Base-by-base conservation (phyloP, 2,113 vertebrate genomes). In the Caretta caretta region DNA sequence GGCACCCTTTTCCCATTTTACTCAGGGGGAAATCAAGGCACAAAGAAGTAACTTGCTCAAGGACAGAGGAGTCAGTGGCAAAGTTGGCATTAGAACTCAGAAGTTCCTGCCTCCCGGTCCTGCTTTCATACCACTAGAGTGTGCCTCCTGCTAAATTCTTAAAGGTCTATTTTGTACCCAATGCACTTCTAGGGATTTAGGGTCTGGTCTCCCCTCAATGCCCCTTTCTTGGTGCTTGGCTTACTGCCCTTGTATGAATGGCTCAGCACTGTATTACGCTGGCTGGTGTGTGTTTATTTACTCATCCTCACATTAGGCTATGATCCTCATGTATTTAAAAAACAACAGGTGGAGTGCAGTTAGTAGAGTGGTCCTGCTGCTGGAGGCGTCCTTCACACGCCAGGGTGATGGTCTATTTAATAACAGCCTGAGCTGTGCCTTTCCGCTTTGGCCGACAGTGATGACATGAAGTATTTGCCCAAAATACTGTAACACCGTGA, bases 291-390 rank as follows among this genome's bases (percentile, higher is more conserved):
- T 76, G 42, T 42, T 22, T 75, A 76, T 83, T 46, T 19, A 0
- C 1, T 54, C 3, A 0, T 14, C 5, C 69, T 80, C 6, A 1
- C 0, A 1, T 20, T 5, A 19, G 57, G 46, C 3, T 3, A 48
- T 31, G 62, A 6, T 6, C 86, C 2, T 5, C 6, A 3, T 2
- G 53, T 27, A 0, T 46, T 1, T 0, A 9, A 10, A 35, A 54
- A 19, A 1, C 1, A 38, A 1, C 46, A 54, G 83, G 80, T n/a
- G 83, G 50, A 46, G 29, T 65, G 57, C 12, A 6, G 56, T 42
- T 27, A 57, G 86, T 72, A 82, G 59, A 89, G 24, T 51, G 17
- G 6, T 46, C 29, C 50, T 24, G 11, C 56, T 29, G n/a, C 9
- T 38, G 27, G 42, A 38, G 31, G 50, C 11, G 14, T 38, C 46